Evolutionary conservation across 2,113 vertebrate species (phyloP), one percentile per base, ranked within the genome.

Genomic region (Motacilla tschutschensis): DNA sequence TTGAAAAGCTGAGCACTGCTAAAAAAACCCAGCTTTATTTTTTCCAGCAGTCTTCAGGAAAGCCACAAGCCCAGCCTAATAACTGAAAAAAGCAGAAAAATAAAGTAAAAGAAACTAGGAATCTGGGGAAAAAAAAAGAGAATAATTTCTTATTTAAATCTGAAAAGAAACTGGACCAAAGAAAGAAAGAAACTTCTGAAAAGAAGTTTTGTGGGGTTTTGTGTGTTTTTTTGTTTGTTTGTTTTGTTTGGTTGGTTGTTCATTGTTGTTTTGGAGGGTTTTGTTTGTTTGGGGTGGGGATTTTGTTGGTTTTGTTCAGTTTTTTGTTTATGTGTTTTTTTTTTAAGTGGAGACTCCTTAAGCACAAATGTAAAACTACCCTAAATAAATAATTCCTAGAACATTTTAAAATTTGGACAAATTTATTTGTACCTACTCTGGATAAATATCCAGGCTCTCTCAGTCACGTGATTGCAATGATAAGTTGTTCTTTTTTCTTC

Each of bases 261-360:
- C 20, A 2, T 12, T 48, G 31, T 5, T 79, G 13, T 31, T 58
- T 58, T 22, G 5, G 3, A 7, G 5, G 2, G 5, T 19, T 50
- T 44, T 43, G 10, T 4, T 19, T 12, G 1, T 4, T 6, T 16
- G 28, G 22, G 22, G 2, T 12, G 5, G 26, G 5, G 1, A 2
- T 10, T 24, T 70, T 44, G 4, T 69, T 35, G 4, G 1, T 33
- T 57, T 63, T 54, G 14, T 18, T 17, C 12, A 2, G 1, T 21
- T 43, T 79, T 35, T 55, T 35, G 54, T 35, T 57, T 55, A 1
- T 33, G 33, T 33, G 53, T 55, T 57, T 22, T 16, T 67, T 28
- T 24, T 22, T 47, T 16, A 71, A 57, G 22, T 24, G 16, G 7
- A 66, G 7, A 36, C 7, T 67, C 14, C 13, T 60, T 53, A 55